Base-by-base conservation (phyloP, 2,797 vertebrate species). In the Fringilla coelebs region DNA sequence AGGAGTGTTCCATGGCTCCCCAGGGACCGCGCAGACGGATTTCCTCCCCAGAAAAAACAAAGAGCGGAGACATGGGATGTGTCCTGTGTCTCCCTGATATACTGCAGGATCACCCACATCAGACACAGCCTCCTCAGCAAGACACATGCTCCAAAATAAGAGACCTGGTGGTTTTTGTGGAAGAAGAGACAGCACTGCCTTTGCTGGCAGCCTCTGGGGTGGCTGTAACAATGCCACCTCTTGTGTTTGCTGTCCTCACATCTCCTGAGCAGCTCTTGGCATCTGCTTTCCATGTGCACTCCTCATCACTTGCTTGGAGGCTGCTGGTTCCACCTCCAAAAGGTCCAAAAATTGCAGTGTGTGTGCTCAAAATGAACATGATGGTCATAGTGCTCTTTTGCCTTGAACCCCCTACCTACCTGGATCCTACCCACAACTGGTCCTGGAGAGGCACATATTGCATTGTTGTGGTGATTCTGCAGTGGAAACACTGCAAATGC, bases 21-120 rank as follows among this genome's bases (percentile, higher is more conserved):
- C n/a, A 13, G 74, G 81, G 84, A 78, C 28, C 52, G 16, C 0
- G 1, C 77, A 89, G 89, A 36, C 11, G 20, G 85, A 95, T 88
- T 96, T 96, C 91, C 93, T 91, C 67, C 65, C 68, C 87, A 85
- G 91, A n/a, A 91, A 55, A 88, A 90, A 92, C 91, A 92, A 94
- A 95, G 75, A 94, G 32, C 10, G 6, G 91, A 91, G 94, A 89
- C 68, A 49, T 5, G 52, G 78, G 91, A 77, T 71, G 60, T 2
- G 24, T 94, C 48, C 75, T 74, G 61, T 57, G 78, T 93, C 91
- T 80, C 85, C 68, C 61, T 96, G 91, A 95, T 88, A 88, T 49
- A 91, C 81, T 91, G 85, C 89, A 93, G 87, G 21, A 87, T 95
- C 89, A 80, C 72, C 75, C 87, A 41, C 10, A 0, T 15, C 28